Evolutionary conservation across 2,113 vertebrate genomes (phyloP).

Genomic region (Rhynchomys soricoides): DNA sequence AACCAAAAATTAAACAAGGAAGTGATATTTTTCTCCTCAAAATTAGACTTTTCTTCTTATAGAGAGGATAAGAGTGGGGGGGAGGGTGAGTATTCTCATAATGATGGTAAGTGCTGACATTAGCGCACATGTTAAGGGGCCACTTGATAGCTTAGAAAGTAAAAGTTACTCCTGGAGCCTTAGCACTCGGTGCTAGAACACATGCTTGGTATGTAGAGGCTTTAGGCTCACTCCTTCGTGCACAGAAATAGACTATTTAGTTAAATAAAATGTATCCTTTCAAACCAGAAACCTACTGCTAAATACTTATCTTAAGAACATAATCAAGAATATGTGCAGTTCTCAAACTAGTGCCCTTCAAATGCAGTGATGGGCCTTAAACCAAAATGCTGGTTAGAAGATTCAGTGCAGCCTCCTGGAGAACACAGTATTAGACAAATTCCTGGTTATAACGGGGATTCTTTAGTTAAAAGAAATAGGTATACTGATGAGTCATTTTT

Average conservation of each 20-base stretch:
- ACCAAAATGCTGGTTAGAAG: background rate
- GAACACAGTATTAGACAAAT: background rate
- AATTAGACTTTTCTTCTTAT: background rate
- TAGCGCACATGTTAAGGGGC: background rate
- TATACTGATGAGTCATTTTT: background rate
- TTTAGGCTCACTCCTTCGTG: background rate
- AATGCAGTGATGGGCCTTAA: background rate
- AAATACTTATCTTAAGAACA: constrained; percentile 8
- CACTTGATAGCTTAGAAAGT: background rate
- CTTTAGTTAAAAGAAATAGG: background rate
- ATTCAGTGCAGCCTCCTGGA: background rate
- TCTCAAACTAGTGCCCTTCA: background rate
- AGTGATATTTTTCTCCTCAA: background rate
- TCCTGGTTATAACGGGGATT: background rate
- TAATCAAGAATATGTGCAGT: background rate
- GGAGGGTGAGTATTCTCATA: background rate
- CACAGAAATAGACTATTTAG: background rate
- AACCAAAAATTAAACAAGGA: constrained; percentile 32
- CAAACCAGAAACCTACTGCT: background rate
- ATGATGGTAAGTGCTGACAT: background rate
- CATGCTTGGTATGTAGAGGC: background rate
- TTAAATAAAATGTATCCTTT: background rate
- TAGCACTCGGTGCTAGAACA: background rate
- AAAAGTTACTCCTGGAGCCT: background rate
- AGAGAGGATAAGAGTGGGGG: background rate